These are phyloP conservation scores for Actinostola sp. DNA, from an alignment of 92 coral and sea anemone species.

Conservation along the genomic window DNA sequence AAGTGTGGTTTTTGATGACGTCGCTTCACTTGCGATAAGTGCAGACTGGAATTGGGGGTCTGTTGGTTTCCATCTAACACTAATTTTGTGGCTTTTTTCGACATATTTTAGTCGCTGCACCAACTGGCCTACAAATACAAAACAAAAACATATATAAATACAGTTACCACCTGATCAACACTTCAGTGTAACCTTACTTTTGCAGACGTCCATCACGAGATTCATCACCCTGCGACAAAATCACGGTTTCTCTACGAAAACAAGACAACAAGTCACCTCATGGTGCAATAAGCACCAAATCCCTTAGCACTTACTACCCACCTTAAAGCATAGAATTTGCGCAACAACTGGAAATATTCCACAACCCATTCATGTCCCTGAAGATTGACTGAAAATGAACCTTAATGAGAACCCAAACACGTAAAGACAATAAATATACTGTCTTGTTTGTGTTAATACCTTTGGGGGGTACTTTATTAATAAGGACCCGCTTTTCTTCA, in stretches of 20 bases:
- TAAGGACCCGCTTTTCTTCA: too few relatives aligned
- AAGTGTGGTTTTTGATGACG: slow-evolving; percentile 47
- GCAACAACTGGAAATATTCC: too few relatives aligned
- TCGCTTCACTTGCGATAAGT: slow-evolving; percentile 43
- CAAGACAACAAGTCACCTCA: too few relatives aligned
- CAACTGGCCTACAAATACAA: slow-evolving; percentile 7
- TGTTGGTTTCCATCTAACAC: slow-evolving; percentile 46
- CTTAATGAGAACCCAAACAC: background rate
- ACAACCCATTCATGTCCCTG: slow-evolving; percentile 62
- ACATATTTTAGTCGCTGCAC: slow-evolving; percentile 12
- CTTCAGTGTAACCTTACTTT: too few relatives aligned
- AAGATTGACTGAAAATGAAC: slow-evolving; percentile 52
- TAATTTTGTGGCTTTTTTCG: slow-evolving; percentile 23
- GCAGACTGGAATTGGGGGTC: slow-evolving; percentile 44
- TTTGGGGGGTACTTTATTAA: slow-evolving; percentile 19
- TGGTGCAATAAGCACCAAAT: too few relatives aligned
- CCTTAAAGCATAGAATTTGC: slow-evolving; percentile 37
- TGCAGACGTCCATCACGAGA: too few relatives aligned
- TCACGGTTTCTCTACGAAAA: too few relatives aligned
- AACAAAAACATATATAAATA: background rate
- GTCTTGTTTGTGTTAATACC: slow-evolving; percentile 10
- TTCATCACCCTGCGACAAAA: too few relatives aligned
- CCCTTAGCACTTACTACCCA: background rate
- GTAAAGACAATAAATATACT: too few relatives aligned
- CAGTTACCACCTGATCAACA: slow-evolving; percentile 1